Base-by-base conservation (phyloP, 1,140 invertebrate species). In the Drosophila hydei region DNA sequence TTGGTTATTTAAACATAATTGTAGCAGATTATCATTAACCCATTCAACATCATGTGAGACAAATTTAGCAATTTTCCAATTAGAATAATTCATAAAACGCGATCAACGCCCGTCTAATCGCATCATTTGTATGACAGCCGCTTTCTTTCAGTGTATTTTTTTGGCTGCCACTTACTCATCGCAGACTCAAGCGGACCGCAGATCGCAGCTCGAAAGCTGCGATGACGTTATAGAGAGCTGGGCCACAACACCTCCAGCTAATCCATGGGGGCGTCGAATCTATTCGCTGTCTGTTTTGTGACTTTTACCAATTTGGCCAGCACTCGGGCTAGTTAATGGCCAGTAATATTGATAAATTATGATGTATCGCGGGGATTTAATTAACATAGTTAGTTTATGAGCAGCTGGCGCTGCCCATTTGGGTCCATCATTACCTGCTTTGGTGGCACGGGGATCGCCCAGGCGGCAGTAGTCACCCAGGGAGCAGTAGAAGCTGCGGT, bases 401-500 rank as follows among this genome's bases (percentile, higher is more conserved):
- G 36, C 27, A 45, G 23, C 33, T 33, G 27, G 48, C 19, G 27
- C 33, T 75, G 12, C 3, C 36, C 36, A 14, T 3, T 14, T 12
- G n/a, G 38, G 38, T 8, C 14, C 38, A 42, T 42, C 38, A 18
- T 77, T 94, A 97, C 96, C 96, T 96, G 96, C 94, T 75, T 94
- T 93, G 52, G 95, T 94, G 92, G 94, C 94, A 85, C 94, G 95
- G 18, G 94, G 93, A 92, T 97, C 95, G n/a, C 96, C 96, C 52
- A 96, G 85, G 19, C 94, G 90, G 89, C 96, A 97, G 68, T 95
- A 94, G 59, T 94, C 93, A 63, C 94, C 94, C 67, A 96, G 91
- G 58, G 94, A 93, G 92, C 96, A 97, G 90, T 94, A 93, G 91
- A 97, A 97, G 70, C 93, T 93, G 89, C 94, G 95, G 67, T 95